Evolutionary conservation across 1,140 invertebrate species (phyloP).

Genomic region (Drosophila lacertosa): DNA sequence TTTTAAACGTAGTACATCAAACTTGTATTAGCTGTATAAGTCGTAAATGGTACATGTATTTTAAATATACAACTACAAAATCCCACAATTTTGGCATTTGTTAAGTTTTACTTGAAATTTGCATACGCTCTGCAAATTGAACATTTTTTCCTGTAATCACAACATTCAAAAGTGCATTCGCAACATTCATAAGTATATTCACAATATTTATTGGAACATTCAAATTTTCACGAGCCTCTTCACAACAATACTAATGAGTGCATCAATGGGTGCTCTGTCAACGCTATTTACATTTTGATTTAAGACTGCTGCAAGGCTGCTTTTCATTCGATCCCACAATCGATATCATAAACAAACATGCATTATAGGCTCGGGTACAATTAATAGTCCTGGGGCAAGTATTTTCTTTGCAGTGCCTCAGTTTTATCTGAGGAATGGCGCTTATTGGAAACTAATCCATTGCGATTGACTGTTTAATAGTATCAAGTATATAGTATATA

Average conservation of each 20-base stretch:
- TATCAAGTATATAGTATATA: no score
- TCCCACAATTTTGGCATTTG: slow-evolving; percentile 11
- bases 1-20: slow-evolving; percentile 58
- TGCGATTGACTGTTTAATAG: no score
- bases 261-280: slow-evolving; percentile 8
- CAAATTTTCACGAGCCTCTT: slow-evolving; percentile 13
- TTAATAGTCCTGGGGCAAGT: neutral
- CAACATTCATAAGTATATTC: slow-evolving; percentile 13
- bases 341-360: slow-evolving; percentile 6
- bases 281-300: neutral
- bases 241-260: slow-evolving; percentile 1
- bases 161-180: slow-evolving; percentile 14
- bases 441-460: no score
- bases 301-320: neutral
- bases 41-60: slow-evolving; percentile 38
- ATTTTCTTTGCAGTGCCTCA: no score
- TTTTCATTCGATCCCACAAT: slow-evolving; percentile 15
- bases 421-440: no score
- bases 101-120: neutral
- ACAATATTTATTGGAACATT: slow-evolving; percentile 9
- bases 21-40: slow-evolving; percentile 67
- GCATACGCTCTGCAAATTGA: neutral
- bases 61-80: slow-evolving; percentile 58
- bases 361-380: slow-evolving; percentile 1
- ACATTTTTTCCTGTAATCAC: neutral